Percentiles rank a stretch among this genome's conserved stretches.
Conservation (phyloP, 2,888 invertebrate genomes). For the Xanthorhoe designata region DNA sequence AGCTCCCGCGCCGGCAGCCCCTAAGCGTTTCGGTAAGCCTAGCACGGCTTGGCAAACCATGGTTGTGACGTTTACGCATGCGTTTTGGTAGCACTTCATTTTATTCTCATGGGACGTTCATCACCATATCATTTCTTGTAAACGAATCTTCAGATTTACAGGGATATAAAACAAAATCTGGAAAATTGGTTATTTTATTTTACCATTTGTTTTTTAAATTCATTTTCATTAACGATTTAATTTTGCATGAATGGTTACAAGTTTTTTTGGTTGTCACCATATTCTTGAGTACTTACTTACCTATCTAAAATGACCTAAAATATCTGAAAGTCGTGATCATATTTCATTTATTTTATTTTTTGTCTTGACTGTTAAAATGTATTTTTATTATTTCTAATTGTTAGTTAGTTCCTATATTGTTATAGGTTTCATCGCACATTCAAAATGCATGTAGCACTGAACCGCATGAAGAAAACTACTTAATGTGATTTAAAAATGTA, state of each 20-base stretch:
- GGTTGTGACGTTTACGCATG: constrained; percentile 27
- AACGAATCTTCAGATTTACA: neutral
- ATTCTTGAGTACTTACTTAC: too few relatives aligned
- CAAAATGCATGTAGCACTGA: constrained; percentile 7
- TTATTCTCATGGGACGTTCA: neutral
- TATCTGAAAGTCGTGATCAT: too few relatives aligned
- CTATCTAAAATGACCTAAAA: too few relatives aligned
- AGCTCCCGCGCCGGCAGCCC: constrained; percentile 47
- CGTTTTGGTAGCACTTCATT: constrained; percentile 3
- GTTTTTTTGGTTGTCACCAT: too few relatives aligned
- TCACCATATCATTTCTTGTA: neutral
- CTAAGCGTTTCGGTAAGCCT: constrained; percentile 61
- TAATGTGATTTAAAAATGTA: too few relatives aligned
- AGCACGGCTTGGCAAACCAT: constrained; percentile 25
- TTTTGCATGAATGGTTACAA: neutral
- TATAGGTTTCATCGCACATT: neutral
- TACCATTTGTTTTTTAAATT: too few relatives aligned
- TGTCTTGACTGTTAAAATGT: neutral
- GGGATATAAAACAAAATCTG: too few relatives aligned
- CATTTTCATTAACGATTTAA: neutral
- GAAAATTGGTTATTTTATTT: too few relatives aligned
- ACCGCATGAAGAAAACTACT: constrained; percentile 1
- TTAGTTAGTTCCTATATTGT: too few relatives aligned
- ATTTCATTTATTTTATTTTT: neutral
- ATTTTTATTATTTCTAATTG: too few relatives aligned